Base-by-base conservation (phyloP, 1,140 invertebrate genomes). In the Mesaphorura yosii region DNA sequence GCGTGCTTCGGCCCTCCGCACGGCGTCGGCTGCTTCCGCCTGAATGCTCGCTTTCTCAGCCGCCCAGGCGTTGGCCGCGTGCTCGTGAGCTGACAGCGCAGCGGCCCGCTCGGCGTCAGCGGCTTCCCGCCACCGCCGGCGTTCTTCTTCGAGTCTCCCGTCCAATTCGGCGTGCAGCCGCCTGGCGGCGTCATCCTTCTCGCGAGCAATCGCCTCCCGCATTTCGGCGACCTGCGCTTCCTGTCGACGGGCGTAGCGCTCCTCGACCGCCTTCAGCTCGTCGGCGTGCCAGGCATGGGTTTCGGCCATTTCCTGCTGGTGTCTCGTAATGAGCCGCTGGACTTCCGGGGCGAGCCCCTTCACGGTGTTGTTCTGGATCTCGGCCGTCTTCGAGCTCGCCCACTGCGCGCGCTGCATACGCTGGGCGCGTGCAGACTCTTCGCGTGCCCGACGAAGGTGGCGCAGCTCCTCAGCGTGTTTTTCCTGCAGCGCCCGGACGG, bases 291-390 rank as follows among this genome's bases (percentile, higher is more conserved):
- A 58, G 6, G 72, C 66, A 57, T 77, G 68, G n/a, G 79, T 57
- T 58, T 79, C 75, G 0, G 71, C 66, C 22, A 80, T 61, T 66
- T 79, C 77, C 37, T 75, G 73, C 65, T 78, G 72, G 58, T 80
- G 77, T 7, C 76, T 69, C 10, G 72, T 70, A 31, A 77, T 74
- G 75, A 84, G 80, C 37, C 72, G 75, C 58, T 79, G 73, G 5
- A 84, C 69, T 67, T 84, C 81, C 2, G 79, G 76, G 64, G 83
- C 81, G n/a, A 84, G 65, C 7, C 81, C 80, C 64, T 82, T 82
- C 1, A 83, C 79, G 0, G 81, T 83, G 62, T 69, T 56, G 55
- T 78, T 78, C 68, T 81, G 82, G 51, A 83, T 81, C 67, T 81
- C 82, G 53, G 78, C 75, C 0, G 79, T 82, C 65, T 80, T 82